phyloP scores from a whole-genome alignment of 2,113 vertebrate species.

The Oenanthe oenanthe region DNA sequence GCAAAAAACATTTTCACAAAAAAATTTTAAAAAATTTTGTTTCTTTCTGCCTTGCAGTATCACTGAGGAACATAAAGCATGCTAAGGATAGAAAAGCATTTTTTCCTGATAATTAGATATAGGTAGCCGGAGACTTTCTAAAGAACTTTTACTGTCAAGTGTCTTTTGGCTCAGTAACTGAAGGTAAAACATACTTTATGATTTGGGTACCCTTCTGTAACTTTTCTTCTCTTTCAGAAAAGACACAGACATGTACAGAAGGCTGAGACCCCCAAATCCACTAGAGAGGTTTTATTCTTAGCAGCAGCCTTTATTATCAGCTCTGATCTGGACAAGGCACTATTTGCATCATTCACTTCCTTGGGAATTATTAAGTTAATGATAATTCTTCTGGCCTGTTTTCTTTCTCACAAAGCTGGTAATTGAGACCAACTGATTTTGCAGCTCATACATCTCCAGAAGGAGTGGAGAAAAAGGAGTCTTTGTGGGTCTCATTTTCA shows the following conservation, averaged over 20 bases:
- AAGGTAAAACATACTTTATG: neutral
- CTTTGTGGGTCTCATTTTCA: neutral
- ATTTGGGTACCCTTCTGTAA: neutral
- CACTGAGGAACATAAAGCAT: neutral
- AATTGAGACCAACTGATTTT: neutral
- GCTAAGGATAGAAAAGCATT: neutral
- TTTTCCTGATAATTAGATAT: neutral
- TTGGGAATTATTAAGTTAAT: neutral
- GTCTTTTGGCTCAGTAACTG: neutral
- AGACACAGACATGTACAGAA: neutral
- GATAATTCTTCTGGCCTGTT: neutral
- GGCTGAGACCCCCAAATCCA: neutral
- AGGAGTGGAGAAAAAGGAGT: neutral
- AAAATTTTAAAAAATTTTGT: accelerated
- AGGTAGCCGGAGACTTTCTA: neutral
- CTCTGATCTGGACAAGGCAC: neutral
- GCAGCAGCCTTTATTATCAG: neutral
- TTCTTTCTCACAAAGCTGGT: neutral
- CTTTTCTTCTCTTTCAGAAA: neutral
- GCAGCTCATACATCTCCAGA: neutral
- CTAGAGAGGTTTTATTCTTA: neutral
- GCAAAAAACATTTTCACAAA: neutral
- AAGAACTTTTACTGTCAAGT: neutral
- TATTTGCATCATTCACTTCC: neutral
- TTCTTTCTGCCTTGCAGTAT: neutral